Evolutionary conservation across 2,113 vertebrate genomes (phyloP).

Genomic region (Corvus hawaiiensis): DNA sequence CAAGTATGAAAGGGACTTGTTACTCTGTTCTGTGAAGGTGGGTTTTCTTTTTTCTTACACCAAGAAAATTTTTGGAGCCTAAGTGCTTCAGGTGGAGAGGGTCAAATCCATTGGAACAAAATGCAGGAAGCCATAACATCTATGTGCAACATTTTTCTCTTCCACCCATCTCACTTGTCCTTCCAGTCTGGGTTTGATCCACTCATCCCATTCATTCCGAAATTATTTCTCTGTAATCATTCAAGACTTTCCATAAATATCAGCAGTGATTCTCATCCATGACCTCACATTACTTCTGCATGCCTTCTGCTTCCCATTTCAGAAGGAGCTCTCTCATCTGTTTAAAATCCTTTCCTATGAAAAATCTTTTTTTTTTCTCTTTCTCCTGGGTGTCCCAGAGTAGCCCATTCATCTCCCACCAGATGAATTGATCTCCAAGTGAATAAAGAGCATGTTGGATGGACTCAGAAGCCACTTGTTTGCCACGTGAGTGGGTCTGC

Average conservation of each 20-base stretch:
- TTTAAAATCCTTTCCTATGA: neutral
- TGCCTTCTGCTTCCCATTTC: neutral
- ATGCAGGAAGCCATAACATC: neutral
- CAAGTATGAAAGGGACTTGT: neutral
- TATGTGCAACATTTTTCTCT: neutral
- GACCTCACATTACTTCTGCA: neutral
- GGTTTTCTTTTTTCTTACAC: neutral
- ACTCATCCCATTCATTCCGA: neutral
- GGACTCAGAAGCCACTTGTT: neutral
- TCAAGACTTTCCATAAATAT: neutral
- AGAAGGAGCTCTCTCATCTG: neutral
- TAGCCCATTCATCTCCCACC: neutral
- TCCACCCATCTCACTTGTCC: neutral
- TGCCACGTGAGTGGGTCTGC: rapidly evolving
- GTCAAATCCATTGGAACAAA: neutral
- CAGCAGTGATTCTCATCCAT: neutral
- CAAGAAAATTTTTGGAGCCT: neutral
- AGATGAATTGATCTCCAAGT: neutral
- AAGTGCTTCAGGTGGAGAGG: neutral
- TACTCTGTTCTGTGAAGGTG: neutral
- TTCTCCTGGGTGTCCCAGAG: neutral
- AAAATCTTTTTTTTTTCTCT: neutral
- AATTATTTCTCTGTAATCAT: neutral
- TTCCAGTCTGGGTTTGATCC: neutral
- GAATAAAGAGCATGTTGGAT: neutral